Percentiles rank a stretch among this genome's conserved stretches.
These are phyloP conservation scores for Rhinolophus ferrumequinum DNA, from an alignment of 2,113 vertebrate genomes.

Conservation along the genomic window DNA sequence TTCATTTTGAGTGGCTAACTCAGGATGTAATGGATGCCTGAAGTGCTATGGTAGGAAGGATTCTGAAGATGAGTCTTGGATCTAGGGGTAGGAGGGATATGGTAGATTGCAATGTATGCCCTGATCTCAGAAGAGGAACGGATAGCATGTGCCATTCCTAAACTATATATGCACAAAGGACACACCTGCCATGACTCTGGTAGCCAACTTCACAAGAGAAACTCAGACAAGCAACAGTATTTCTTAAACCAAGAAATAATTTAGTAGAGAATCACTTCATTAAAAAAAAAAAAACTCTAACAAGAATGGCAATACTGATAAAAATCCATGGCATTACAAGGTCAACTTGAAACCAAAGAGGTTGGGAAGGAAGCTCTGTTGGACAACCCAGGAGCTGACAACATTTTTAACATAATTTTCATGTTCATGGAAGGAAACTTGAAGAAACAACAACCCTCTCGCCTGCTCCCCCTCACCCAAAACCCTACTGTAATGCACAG, in stretches of 20 bases:
- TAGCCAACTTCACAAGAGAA: constrained; percentile 1
- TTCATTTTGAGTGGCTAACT: background rate
- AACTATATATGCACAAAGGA: background rate
- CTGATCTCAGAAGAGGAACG: background rate
- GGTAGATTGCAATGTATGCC: background rate
- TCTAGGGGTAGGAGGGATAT: background rate
- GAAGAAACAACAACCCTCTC: background rate
- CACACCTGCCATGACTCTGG: background rate
- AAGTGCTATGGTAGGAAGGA: background rate
- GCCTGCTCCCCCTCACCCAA: background rate
- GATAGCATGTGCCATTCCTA: background rate
- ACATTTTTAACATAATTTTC: background rate
- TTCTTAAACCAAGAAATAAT: constrained; percentile 38
- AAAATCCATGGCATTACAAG: background rate
- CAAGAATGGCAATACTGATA: background rate
- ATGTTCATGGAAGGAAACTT: background rate
- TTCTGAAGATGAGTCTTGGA: constrained; percentile 22
- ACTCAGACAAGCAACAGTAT: constrained; percentile 5
- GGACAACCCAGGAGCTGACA: background rate
- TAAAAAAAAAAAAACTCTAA: background rate
- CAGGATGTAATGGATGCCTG: background rate
- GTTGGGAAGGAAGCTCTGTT: background rate
- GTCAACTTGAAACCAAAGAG: background rate
- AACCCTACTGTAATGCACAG: background rate
- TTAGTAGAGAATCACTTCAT: background rate